A percentile compares a stretch with the other conserved stretches of the same genome.
phyloP scores from a whole-genome alignment of 2,797 vertebrate species.

The Xerus rutilus region DNA sequence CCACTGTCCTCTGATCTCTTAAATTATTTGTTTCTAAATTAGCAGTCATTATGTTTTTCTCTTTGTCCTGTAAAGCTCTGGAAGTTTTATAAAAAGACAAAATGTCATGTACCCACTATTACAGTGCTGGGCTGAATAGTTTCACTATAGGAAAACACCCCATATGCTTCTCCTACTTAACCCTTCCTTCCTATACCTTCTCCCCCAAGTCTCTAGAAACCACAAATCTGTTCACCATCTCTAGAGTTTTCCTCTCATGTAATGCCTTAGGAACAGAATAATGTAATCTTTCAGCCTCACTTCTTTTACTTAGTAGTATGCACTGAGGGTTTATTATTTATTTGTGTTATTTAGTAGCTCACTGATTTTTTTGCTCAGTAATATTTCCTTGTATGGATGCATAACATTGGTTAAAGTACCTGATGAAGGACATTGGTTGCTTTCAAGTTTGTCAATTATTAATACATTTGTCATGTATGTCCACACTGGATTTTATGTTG shows the following conservation, averaged over 20 bases:
- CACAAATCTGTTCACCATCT: too few relatives aligned
- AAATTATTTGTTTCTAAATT: neutral
- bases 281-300: neutral
- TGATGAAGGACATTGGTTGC: neutral
- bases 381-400: neutral
- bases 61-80: neutral
- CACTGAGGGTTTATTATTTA: neutral
- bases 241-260: too few relatives aligned
- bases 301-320: too few relatives aligned
- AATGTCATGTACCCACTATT: neutral
- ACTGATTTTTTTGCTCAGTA: neutral
- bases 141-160: neutral
- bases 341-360: neutral
- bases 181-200: too few relatives aligned
- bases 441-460: neutral
- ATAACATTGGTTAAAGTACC: neutral
- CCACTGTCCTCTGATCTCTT: neutral
- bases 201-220: too few relatives aligned
- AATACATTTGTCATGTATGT: neutral
- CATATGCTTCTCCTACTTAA: neutral
- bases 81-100: neutral
- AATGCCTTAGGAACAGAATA: too few relatives aligned
- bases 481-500: neutral
- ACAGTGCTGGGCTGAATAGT: too few relatives aligned
- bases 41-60: neutral